Base-by-base conservation (phyloP, 2,888 invertebrate genomes). In the Pollenia griseotomentosa region DNA sequence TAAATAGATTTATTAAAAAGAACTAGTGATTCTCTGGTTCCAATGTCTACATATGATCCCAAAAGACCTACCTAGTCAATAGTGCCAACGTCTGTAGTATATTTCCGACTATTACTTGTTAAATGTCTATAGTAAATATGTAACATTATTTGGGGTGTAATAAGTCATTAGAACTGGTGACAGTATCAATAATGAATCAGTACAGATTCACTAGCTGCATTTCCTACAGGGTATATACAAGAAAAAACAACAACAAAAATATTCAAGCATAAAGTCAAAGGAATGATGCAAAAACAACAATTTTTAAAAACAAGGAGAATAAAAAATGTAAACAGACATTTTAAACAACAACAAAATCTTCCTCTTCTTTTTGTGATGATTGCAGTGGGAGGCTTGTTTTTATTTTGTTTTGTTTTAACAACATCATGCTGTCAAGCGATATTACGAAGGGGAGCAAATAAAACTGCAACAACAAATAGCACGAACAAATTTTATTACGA, bases 231-330 rank as follows among this genome's bases (percentile, higher is more conserved):
- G 33, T 33, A 33, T 40, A 4, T 16, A 10, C 19, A 14, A 16
- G n/a, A 10, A 46, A 16, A 7, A 66, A 12, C 11, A 40, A 16
- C 55, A 44, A 59, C 14, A 73, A 59, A 23, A 73, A 46, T 6
- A 23, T 5, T 19, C 7, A 53, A 2, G 40, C 11, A 40, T 40
- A 59, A 59, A 14, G 14, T 14, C 33, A 40, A 70, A 51, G 71
- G 59, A 71, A 80, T 70, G 51, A 40, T 61, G 70, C 79, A 61
- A 51, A 61, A 71, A 63, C 53, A 61, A 51, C 42, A 16, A 55
- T 77, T 42, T 55, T 6, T 14, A 65, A 44, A 19, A 78, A 14
- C 23, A 48, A 6, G 11, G 16, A 44, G n/a, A 44, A 68, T 16
- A 55, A 33, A 33, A 53, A 65, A 10, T 7, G 61, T 12, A 46